These are phyloP conservation scores for Cheilosia vernalis DNA, from an alignment of 2,888 invertebrate species.

Conservation along the genomic window DNA sequence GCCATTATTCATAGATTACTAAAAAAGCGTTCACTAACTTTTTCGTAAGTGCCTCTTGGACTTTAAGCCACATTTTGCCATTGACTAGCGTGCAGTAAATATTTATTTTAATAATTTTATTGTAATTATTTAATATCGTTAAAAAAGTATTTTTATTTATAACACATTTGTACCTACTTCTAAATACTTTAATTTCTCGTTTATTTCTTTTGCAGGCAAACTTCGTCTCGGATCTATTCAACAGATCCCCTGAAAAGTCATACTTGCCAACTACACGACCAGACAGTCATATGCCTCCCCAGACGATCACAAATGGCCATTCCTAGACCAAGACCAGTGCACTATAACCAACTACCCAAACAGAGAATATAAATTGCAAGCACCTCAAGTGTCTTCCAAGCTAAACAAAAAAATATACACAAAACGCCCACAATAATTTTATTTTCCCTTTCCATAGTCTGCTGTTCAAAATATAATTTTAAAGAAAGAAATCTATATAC, in stretches of 20 bases:
- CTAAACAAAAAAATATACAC: conserved; percentile 13
- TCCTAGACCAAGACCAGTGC: conserved; percentile 40
- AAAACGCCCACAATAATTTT: conserved; percentile 30
- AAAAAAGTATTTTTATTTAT: too few relatives aligned
- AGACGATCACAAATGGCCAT: conserved; percentile 76
- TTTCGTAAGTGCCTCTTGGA: too few relatives aligned
- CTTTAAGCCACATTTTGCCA: too few relatives aligned
- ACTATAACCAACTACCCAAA: neutral
- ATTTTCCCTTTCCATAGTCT: conserved; percentile 47
- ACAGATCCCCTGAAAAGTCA: conserved; percentile 75
- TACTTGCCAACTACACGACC: conserved; percentile 79
- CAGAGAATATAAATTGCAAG: conserved; percentile 48
- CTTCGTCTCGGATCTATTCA: conserved; percentile 82
- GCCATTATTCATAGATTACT: too few relatives aligned
- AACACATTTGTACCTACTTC: neutral
- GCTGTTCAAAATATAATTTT: conserved; percentile 35
- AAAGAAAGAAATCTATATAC: conserved; percentile 41
- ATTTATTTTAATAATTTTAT: too few relatives aligned
- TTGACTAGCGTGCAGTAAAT: too few relatives aligned
- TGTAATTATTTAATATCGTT: too few relatives aligned
- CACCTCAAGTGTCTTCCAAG: conserved; percentile 72
- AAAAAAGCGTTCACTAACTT: too few relatives aligned
- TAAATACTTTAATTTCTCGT: neutral
- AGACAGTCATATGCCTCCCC: conserved; percentile 78
- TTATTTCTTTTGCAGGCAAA: conserved; percentile 79